Evolutionary conservation across 2,888 invertebrate genomes (phyloP), one percentile per base, ranked within the genome.

Genomic region (Amphipoea lucens): DNA sequence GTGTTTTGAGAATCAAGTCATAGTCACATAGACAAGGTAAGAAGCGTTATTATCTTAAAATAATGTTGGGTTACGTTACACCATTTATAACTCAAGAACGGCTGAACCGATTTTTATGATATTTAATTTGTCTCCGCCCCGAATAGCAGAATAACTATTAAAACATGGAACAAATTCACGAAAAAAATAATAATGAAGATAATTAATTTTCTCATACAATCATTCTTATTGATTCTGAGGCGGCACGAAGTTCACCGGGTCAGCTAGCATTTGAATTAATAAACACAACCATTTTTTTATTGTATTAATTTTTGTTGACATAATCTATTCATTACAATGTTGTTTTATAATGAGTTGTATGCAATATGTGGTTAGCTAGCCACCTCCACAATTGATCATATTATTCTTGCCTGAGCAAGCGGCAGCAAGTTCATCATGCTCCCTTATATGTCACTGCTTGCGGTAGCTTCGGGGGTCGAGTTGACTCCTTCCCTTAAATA

Each of bases 1-100:
- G 74, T 57, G 12, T 54, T 76, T 69, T 70, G n/a, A 75, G 17
- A 48, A 65, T 20, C 57, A 36, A 60, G 6, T 51, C n/a, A 4
- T 14, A 51, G 14, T 51, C 7, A 67, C 4, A 60, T 67, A 67
- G 17, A 20, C 14, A 78, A 79, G 63, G 70, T 78, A 63, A 78
- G 62, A 42, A 4, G 45, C 12, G 23, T 66, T 66, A 23, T 12
- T n/a, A 12, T 9, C 36, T 36, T 36, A 36, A 36, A 36, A 36
- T n/a, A n/a, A n/a, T n/a, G 36, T 36, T 2, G 36, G 36, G 36
- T 36, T 36, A 36, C n/a, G 36, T 36, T 36, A 36, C 36, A 36
- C 36, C 36, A 36, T 36, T 36, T 36, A 36, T 36, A 36, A 36
- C 36, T 36, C 36, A 36, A 36, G 36, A 36, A 36, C 36, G 3